Base-by-base conservation (phyloP, 1,140 invertebrate species). In the Drosophila guanche region DNA sequence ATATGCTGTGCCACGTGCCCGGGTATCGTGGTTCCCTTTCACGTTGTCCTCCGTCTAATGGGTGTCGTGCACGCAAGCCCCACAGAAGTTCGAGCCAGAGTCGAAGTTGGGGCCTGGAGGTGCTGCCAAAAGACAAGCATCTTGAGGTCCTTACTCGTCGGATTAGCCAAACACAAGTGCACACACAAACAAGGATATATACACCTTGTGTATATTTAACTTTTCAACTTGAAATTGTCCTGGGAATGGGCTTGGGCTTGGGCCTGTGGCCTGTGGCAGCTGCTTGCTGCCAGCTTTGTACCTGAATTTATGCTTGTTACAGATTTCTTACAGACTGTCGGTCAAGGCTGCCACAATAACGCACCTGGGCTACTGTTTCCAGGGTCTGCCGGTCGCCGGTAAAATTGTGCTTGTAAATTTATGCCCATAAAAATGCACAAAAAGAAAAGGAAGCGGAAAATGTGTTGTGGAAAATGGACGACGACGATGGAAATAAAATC, bases 371-470 rank as follows among this genome's bases (percentile, higher is more conserved):
- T 23, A 10, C 37, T 29, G 23, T 29, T 40, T 57, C 40, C 46
- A 29, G 14, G 47, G 29, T 56, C 23, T 51, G 23, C 51, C 56
- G 60, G 65, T 55, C n/a, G 77, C 76, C n/a, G n/a, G n/a, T n/a
- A n/a, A n/a, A n/a, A n/a, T n/a, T n/a, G n/a, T 85, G 65, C 83
- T 85, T 86, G 81, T 77, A 85, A 85, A 85, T 85, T 85, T 85
- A 85, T 85, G 81, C 70, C 81, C 81, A 85, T 86, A 85, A 85
- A 85, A 85, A 86, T 79, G 81, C 74, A 86, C 76, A 85, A 85
- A 86, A 83, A 79, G 86, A 85, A 86, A 83, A 79, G 71, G 65
- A 75, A 77, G 68, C 77, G 76, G 81, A 70, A 85, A 85, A 78
- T 85, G 81, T 85, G 76, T 80, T 86, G 81, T 85, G 83, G 66